These are phyloP conservation scores for Elaeidobius kamerunicus DNA, from an alignment of 2,888 invertebrate genomes.

Conservation along the genomic window DNA sequence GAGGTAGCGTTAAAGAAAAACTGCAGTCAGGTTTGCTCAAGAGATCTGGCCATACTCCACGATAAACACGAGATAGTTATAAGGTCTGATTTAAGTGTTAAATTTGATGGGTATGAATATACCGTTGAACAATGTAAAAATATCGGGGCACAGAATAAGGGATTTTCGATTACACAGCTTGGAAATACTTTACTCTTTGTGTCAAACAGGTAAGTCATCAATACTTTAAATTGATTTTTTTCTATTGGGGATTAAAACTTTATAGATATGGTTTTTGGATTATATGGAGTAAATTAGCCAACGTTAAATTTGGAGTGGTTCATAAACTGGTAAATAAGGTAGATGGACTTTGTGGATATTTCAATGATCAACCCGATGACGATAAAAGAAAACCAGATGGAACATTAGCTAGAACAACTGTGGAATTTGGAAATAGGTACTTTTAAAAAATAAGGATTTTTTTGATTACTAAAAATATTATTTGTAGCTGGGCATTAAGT, in stretches of 20 bases:
- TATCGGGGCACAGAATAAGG: slow-evolving; percentile 59
- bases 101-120: slow-evolving; percentile 65
- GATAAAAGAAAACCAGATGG: slow-evolving; percentile 74
- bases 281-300: slow-evolving; percentile 63
- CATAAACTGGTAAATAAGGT: slow-evolving; percentile 61
- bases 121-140: slow-evolving; percentile 58
- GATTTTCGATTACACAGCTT: slow-evolving; percentile 64
- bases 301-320: slow-evolving; percentile 65
- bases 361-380: slow-evolving; percentile 62
- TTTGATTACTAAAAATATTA: not conserved
- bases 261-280: slow-evolving; percentile 66
- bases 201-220: slow-evolving; percentile 52
- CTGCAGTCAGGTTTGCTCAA: slow-evolving; percentile 60
- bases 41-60: slow-evolving; percentile 62
- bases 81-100: slow-evolving; percentile 62
- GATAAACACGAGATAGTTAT: slow-evolving; percentile 58
- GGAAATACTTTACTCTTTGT: slow-evolving; percentile 69
- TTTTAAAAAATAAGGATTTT: not conserved
- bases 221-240: not conserved
- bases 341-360: slow-evolving; percentile 79
- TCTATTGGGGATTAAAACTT: too few relatives aligned
- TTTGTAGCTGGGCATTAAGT: slow-evolving; percentile 63
- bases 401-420: slow-evolving; percentile 56
- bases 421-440: slow-evolving; percentile 64
- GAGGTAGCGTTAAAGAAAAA: slow-evolving; percentile 61